Percentiles rank a stretch among this genome's conserved stretches.
phyloP scores from a whole-genome alignment of 1,140 invertebrate genomes.

The Scaptomyza montana region DNA sequence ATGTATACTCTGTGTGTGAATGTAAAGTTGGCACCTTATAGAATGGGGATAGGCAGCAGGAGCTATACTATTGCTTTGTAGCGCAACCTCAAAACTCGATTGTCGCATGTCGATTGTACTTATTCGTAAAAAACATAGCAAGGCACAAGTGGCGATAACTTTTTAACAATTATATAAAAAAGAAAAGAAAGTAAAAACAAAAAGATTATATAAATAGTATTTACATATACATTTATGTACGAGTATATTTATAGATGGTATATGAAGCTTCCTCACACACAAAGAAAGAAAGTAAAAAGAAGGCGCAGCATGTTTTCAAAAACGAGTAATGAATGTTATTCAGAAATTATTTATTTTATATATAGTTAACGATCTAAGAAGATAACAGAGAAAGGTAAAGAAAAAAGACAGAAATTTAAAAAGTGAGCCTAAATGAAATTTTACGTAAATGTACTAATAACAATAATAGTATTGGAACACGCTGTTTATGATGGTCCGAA shows the following conservation, averaged over 20 bases:
- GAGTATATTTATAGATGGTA: constrained; percentile 81
- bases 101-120: not conserved
- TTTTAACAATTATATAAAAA: constrained; percentile 76
- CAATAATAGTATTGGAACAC: constrained; percentile 47
- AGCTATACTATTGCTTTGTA: constrained; percentile 2
- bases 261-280: constrained; percentile 78
- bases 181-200: constrained; percentile 5
- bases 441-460: constrained; percentile 34
- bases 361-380: constrained; percentile 48
- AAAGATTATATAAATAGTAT: constrained; percentile 54
- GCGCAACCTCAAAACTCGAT: constrained; percentile 5
- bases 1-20: not conserved
- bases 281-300: not conserved
- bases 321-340: constrained; percentile 26
- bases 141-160: constrained; percentile 73
- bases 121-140: constrained; percentile 42
- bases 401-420: not conserved
- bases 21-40: constrained; percentile 30
- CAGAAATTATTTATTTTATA: constrained; percentile 77
- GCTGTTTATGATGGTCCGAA: constrained; percentile 51
- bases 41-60: not conserved
- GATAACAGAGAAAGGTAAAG: constrained; percentile 1
- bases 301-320: constrained; percentile 49
- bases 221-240: constrained; percentile 50
- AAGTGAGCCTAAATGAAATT: not conserved